Evolutionary conservation across 2,113 vertebrate genomes (phyloP), one percentile per base, ranked within the genome.

Genomic region (Brachirus orientalis): DNA sequence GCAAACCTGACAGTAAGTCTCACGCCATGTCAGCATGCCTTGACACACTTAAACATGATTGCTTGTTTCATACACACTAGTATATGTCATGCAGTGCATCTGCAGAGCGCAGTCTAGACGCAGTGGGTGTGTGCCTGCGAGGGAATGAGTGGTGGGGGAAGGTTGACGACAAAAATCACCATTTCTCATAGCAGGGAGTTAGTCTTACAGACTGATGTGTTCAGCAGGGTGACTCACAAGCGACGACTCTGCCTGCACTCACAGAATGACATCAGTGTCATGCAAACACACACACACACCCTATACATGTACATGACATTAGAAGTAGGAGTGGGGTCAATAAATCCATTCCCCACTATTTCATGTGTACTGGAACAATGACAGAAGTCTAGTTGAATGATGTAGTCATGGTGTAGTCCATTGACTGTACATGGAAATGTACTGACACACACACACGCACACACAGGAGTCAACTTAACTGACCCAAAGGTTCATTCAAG

Each of bases 1-100:
- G 28, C 20, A 10, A 12, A 12, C 38, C 72, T 13, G 55, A 64
- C 69, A 77, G 19, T 57, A 40, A 12, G 63, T 65, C 80, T 75
- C 77, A 72, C 48, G 64, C 70, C 67, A 83, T 59, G 69, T 79
- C 87, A 77, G 64, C 52, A 47, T 52, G 63, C 59, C 41, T 72
- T 63, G 65, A 47, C 73, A 77, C 65, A 55, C 48, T 60, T 67
- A 47, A 51, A 50, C 64, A 13, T 60, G 54, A 72, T 45, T 22
- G 50, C 33, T 18, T 40, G 64, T 66, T 56, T 58, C 28, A 37
- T 8, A 19, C 48, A 28, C 51, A 19, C 55, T n/a, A n/a, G n/a
- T 36, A 50, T n/a, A 4, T 12, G 51, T 57, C n/a, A 14, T 19
- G 8, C 38, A 40, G 20, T 28, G 7, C 53, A 48, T 41, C 18